These are phyloP conservation scores for Intoshia linei DNA, from an alignment of 1,140 invertebrate genomes.

Conservation along the genomic window DNA sequence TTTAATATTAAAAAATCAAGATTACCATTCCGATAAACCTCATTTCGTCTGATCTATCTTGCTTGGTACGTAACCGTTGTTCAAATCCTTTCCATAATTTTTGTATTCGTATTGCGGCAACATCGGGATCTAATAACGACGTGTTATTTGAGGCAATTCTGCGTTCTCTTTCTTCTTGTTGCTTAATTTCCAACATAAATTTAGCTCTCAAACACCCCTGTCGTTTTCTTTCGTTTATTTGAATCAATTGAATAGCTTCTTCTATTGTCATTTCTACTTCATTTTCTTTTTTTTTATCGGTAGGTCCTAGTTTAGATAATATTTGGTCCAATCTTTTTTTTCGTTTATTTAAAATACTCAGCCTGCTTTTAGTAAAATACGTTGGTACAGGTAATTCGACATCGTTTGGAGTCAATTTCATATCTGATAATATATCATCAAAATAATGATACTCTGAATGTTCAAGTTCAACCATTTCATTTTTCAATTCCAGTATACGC, in stretches of 20 bases:
- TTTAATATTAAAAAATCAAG: not conserved
- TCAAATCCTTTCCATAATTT: constrained; percentile 21
- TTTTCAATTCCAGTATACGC: constrained; percentile 29
- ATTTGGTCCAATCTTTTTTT: constrained; percentile 21
- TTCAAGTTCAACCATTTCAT: constrained; percentile 50
- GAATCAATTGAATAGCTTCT: constrained; percentile 48
- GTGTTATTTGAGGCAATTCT: constrained; percentile 12
- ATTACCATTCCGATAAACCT: constrained; percentile 37
- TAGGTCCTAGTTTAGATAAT: constrained; percentile 16
- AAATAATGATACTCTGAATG: constrained; percentile 50
- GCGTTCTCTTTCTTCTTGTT: constrained; percentile 19
- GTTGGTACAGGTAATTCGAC: constrained; percentile 25
- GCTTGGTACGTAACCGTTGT: constrained; percentile 15
- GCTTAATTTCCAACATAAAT: constrained; percentile 53
- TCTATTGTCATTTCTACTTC: constrained; percentile 32
- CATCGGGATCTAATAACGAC: constrained; percentile 16
- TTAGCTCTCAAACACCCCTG: constrained; percentile 42
- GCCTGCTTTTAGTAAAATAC: constrained; percentile 22
- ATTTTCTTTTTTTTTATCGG: constrained; percentile 15
- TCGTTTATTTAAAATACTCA: constrained; percentile 16
- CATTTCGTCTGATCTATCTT: constrained; percentile 34
- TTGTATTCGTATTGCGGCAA: constrained; percentile 19
- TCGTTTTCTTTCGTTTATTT: constrained; percentile 53
- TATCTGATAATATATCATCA: constrained; percentile 35
- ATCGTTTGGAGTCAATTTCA: constrained; percentile 29